A percentile compares a stretch with the other conserved stretches of the same genome.
Conservation (phyloP, 2,113 vertebrate genomes). For the Monopterus albus region DNA sequence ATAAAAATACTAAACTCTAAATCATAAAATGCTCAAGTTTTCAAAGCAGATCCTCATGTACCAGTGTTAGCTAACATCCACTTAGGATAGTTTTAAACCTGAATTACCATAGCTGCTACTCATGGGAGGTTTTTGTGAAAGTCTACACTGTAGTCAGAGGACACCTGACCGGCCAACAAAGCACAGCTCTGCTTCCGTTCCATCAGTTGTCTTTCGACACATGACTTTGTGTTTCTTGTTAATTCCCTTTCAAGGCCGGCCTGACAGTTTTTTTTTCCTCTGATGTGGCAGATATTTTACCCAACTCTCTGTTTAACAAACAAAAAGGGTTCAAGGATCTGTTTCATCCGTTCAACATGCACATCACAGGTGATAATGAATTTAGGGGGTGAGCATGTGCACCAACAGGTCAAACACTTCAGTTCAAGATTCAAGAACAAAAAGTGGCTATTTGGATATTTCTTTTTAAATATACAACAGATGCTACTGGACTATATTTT, state of each 20-base stretch:
- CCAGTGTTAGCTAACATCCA: no score
- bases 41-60: no score
- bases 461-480: no score
- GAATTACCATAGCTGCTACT: not conserved
- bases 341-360: conserved; percentile 54
- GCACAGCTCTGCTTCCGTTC: conserved; percentile 66
- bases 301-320: conserved; percentile 76
- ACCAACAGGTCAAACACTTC: not conserved
- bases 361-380: conserved; percentile 49
- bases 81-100: no score
- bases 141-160: conserved; percentile 29
- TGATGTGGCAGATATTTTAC: conserved; percentile 75
- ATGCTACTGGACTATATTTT: no score
- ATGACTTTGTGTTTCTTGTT: conserved; percentile 60
- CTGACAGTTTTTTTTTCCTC: conserved; percentile 35
- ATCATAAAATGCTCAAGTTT: no score
- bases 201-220: conserved; percentile 72
- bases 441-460: no score
- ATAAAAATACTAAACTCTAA: no score
- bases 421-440: not conserved
- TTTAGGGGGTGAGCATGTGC: conserved; percentile 6
- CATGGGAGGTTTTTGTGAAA: not conserved
- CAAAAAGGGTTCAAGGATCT: conserved; percentile 67
- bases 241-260: conserved; percentile 52
- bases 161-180: conserved; percentile 79